phyloP scores from a whole-genome alignment of 2,797 vertebrate genomes.

The Chaetodon trifasciatus region DNA sequence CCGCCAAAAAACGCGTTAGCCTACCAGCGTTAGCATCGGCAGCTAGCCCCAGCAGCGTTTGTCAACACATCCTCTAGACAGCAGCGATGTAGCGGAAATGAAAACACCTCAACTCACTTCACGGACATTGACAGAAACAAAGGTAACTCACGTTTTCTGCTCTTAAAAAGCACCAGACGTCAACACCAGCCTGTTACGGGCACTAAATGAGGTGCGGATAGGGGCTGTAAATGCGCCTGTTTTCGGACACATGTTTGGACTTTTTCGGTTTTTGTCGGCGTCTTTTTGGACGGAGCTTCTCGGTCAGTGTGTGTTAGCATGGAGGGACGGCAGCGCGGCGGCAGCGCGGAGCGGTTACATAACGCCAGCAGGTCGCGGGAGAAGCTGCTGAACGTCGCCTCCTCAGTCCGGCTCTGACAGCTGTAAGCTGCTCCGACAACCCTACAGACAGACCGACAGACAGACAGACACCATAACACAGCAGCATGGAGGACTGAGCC shows the following conservation, averaged over 20 bases:
- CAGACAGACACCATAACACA: not conserved
- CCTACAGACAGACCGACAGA: not conserved
- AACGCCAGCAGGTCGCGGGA: constrained; percentile 70
- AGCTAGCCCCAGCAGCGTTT: not conserved
- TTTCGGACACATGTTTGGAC: not conserved
- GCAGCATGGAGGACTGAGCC: constrained; percentile 60
- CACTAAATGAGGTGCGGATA: not conserved
- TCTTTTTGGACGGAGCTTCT: not conserved
- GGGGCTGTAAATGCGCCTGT: not conserved
- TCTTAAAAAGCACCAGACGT: too few relatives aligned
- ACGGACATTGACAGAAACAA: not conserved
- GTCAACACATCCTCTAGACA: constrained; percentile 6
- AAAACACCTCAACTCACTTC: not conserved
- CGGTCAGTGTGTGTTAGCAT: constrained; percentile 61
- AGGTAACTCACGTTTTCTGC: fast-evolving
- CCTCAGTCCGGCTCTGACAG: constrained; percentile 64
- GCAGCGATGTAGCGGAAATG: not conserved
- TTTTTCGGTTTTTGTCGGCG: not conserved
- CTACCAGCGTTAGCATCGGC: constrained; percentile 13
- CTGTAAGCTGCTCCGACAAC: constrained; percentile 22
- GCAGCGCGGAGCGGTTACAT: constrained; percentile 80
- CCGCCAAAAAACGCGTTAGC: not conserved
- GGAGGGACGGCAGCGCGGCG: constrained; percentile 78
- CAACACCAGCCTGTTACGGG: not conserved
- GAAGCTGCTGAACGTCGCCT: constrained; percentile 58